These are phyloP conservation scores for Drosophila serrata DNA, from an alignment of 1,140 invertebrate genomes.

Conservation along the genomic window DNA sequence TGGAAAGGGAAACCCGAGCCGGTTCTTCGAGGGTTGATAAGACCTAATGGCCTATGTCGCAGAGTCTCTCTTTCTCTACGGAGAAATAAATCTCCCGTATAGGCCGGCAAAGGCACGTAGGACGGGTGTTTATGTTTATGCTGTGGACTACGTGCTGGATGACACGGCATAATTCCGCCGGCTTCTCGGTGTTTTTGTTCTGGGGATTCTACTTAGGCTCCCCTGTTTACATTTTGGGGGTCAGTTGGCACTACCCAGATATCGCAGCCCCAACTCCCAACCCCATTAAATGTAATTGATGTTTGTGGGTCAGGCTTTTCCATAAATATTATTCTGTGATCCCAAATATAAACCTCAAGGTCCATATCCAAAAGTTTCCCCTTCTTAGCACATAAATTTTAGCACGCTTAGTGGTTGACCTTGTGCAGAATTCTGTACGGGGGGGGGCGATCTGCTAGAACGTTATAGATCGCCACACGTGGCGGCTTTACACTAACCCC, in stretches of 20 bases:
- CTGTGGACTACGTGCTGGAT: constrained; percentile 73
- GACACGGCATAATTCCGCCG: constrained; percentile 59
- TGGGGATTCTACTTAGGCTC: constrained; percentile 9
- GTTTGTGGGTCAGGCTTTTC: constrained; percentile 39
- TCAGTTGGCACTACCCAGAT: constrained; percentile 49
- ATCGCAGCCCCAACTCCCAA: constrained; percentile 3
- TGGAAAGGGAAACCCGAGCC: constrained; percentile 53
- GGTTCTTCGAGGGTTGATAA: constrained; percentile 68
- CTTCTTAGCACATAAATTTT: constrained; percentile 27
- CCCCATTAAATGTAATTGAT: constrained; percentile 23
- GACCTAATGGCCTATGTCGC: constrained; percentile 17
- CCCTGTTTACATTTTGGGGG: constrained; percentile 57
- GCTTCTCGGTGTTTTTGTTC: constrained; percentile 8
- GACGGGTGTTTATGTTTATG: constrained; percentile 44
- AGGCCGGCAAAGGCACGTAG: constrained; percentile 59
- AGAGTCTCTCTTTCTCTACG: constrained; percentile 10
- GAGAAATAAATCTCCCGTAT: constrained; percentile 25
- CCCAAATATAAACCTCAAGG: constrained; percentile 25
- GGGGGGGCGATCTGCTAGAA: constrained; percentile 19
- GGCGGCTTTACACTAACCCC: constrained; percentile 37
- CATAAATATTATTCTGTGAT: background rate
- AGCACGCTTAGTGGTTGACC: constrained; percentile 36
- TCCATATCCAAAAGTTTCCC: constrained; percentile 2
- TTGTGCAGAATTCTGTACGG: constrained; percentile 37
- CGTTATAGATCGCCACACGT: constrained; percentile 61